Conservation (phyloP, 2,113 vertebrate genomes). For the Leucosticte australis region DNA sequence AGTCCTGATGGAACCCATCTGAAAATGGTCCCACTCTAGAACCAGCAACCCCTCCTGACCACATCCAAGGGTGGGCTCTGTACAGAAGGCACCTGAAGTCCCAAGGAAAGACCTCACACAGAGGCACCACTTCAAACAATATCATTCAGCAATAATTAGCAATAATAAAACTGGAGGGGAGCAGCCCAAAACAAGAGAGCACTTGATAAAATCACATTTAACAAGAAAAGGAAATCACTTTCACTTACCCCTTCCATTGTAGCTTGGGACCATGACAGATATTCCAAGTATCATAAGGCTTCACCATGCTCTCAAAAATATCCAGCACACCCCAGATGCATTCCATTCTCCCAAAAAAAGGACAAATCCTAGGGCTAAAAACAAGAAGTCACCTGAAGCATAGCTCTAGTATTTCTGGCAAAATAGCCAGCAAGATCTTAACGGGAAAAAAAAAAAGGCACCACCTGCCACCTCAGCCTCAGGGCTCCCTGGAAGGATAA, state of each 20-base stretch:
- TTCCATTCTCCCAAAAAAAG: neutral
- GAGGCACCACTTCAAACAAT: neutral
- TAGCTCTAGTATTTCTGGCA: neutral
- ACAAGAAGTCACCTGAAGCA: accelerated
- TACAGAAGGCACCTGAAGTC: neutral
- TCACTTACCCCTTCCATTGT: neutral
- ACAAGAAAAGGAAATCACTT: neutral
- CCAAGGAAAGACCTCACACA: neutral
- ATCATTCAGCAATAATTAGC: neutral
- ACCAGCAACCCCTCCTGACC: neutral
- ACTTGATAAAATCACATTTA: neutral
- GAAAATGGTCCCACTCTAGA: neutral
- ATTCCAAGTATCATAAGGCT: accelerated
- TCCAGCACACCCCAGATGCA: neutral
- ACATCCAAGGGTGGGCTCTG: too few species aligned
- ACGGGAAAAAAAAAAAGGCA: accelerated
- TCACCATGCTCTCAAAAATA: neutral
- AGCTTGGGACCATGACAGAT: neutral
- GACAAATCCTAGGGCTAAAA: neutral
- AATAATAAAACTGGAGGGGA: neutral
- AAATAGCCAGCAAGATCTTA: neutral
- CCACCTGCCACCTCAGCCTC: too few species aligned
- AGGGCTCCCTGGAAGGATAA: neutral
- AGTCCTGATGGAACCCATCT: neutral
- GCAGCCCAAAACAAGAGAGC: neutral